Percentiles rank a stretch among this genome's conserved stretches.
phyloP scores from a whole-genome alignment of 1,140 invertebrate species.

The Cherax destructor region DNA sequence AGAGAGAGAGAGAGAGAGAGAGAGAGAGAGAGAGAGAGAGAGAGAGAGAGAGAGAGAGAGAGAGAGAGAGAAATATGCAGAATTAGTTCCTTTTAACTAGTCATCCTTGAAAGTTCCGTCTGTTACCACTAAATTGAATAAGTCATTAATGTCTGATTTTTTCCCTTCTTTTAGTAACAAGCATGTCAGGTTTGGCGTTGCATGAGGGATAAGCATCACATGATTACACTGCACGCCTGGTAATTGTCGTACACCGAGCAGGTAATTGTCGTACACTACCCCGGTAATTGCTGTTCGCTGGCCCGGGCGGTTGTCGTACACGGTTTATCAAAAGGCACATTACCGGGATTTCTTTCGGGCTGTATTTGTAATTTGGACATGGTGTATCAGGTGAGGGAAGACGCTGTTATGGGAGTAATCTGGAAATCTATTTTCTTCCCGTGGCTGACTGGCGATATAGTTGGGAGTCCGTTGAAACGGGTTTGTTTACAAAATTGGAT shows the following conservation, averaged over 20 bases:
- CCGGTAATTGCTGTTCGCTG: constrained; percentile 9
- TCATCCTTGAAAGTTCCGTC: too few species aligned
- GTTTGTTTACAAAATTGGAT: too few species aligned
- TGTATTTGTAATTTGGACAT: not conserved
- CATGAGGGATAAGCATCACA: constrained; percentile 25
- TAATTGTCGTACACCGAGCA: constrained; percentile 21
- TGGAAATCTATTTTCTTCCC: too few species aligned
- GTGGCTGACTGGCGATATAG: too few species aligned
- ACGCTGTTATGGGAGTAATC: too few species aligned
- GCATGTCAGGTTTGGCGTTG: not conserved
- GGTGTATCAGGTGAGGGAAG: too few species aligned
- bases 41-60: constrained; percentile 22
- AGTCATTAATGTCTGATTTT: not conserved
- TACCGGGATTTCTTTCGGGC: constrained; percentile 18
- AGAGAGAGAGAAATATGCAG: not conserved
- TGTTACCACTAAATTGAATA: not conserved
- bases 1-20: constrained; percentile 4
- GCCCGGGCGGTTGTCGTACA: too few species aligned
- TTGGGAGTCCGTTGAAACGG: too few species aligned
- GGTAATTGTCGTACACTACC: not conserved
- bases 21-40: constrained; percentile 8
- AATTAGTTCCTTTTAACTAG: not conserved
- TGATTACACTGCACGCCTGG: constrained; percentile 17
- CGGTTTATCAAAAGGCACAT: constrained; percentile 22
- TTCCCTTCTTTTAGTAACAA: not conserved